Evolutionary conservation across 2,888 invertebrate species (phyloP).

Genomic region (Amiota mariae): DNA sequence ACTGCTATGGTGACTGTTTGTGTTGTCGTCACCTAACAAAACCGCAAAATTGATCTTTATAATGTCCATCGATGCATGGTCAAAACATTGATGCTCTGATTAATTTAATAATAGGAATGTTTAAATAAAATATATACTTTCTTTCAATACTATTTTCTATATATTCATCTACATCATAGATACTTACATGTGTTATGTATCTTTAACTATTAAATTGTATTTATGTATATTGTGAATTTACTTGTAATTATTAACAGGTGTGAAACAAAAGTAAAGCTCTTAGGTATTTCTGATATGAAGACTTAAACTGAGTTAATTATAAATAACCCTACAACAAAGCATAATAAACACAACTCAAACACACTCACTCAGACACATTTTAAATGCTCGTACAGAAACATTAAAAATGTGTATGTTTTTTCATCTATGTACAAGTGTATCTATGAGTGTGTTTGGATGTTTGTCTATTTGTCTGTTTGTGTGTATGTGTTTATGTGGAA

Average conservation of each 20-base stretch:
- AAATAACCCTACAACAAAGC: constrained; percentile 46
- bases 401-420: no score
- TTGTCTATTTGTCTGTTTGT: constrained; percentile 17
- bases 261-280: no score
- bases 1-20: background rate
- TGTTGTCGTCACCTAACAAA: background rate
- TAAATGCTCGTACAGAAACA: no score
- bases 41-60: constrained; percentile 40
- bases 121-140: no score
- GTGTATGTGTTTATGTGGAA: background rate
- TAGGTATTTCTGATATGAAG: no score
- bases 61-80: constrained; percentile 40
- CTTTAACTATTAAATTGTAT: no score
- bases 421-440: background rate
- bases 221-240: no score
- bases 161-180: no score
- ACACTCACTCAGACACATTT: constrained; percentile 42
- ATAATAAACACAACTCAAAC: constrained; percentile 36
- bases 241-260: no score
- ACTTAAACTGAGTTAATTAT: constrained; percentile 49
- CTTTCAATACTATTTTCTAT: no score
- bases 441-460: constrained; percentile 19
- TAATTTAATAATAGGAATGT: no score
- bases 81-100: constrained; percentile 44
- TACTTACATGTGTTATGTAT: no score